These are phyloP conservation scores for Macroteleia sp. DNA, from an alignment of 2,888 invertebrate species.

Conservation along the genomic window DNA sequence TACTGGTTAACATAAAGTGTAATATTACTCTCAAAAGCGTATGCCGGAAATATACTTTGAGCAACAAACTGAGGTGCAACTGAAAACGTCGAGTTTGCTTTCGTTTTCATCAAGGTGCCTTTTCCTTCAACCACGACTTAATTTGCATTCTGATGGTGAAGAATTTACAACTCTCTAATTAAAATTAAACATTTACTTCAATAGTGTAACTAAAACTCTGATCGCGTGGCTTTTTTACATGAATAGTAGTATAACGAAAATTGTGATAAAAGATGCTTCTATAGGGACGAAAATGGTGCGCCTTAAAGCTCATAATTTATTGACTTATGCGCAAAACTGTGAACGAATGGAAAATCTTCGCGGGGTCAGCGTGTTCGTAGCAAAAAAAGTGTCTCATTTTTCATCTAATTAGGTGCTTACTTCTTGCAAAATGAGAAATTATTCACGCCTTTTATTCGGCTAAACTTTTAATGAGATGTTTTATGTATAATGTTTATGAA, in stretches of 20 bases:
- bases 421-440: conserved; percentile 43
- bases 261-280: not conserved
- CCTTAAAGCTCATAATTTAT: conserved; percentile 9
- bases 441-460: conserved; percentile 39
- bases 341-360: conserved; percentile 14
- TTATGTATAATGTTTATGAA: conserved; percentile 51
- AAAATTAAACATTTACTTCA: conserved; percentile 16
- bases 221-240: too few relatives aligned
- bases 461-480: conserved; percentile 43
- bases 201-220: conserved; percentile 9
- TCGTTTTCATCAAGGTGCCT: not conserved
- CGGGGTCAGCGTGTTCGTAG: conserved; percentile 23
- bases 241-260: conserved; percentile 16
- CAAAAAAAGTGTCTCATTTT: conserved; percentile 32
- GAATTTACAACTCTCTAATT: not conserved
- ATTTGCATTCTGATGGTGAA: not conserved
- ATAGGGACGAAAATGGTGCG: not conserved
- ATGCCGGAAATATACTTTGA: not conserved
- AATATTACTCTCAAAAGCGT: not conserved
- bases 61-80: not conserved
- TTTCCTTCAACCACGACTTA: not conserved
- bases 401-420: conserved; percentile 38
- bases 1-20: conserved; percentile 1
- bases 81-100: not conserved
- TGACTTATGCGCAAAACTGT: not conserved